phyloP scores from a whole-genome alignment of 1,140 invertebrate species.

The Ostrea denselamellosa region DNA sequence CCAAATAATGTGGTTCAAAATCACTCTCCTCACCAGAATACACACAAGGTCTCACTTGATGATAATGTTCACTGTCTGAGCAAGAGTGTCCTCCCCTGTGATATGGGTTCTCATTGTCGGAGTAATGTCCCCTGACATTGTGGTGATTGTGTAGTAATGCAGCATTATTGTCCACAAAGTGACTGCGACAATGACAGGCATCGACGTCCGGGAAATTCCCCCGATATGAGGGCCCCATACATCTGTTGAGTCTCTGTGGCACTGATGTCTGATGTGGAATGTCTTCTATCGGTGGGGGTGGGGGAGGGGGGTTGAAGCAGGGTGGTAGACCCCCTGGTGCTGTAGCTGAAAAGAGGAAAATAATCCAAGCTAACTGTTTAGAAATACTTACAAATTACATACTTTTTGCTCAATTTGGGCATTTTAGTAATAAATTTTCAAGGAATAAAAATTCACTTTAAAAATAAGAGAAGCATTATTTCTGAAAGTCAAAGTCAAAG shows the following conservation, averaged over 20 bases:
- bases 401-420: neutral
- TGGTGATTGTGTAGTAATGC: constrained; percentile 44
- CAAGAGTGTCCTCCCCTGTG: constrained; percentile 51
- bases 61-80: constrained; percentile 52
- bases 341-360: constrained; percentile 47
- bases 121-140: constrained; percentile 52
- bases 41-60: constrained; percentile 54
- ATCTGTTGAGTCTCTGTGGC: constrained; percentile 59
- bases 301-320: constrained; percentile 70
- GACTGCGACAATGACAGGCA: constrained; percentile 56
- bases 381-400: neutral
- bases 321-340: constrained; percentile 66
- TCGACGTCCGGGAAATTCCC: constrained; percentile 75
- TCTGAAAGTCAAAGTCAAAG: neutral
- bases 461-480: no score
- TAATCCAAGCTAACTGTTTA: neutral
- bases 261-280: constrained; percentile 73
- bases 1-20: constrained; percentile 93
- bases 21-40: constrained; percentile 84
- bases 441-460: neutral
- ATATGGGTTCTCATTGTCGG: constrained; percentile 49
- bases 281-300: constrained; percentile 76
- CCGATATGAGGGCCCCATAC: constrained; percentile 71
- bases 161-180: constrained; percentile 53
- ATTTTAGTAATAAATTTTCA: neutral